These are phyloP conservation scores for Polia nebulosa DNA, from an alignment of 2,888 invertebrate species.

Conservation along the genomic window DNA sequence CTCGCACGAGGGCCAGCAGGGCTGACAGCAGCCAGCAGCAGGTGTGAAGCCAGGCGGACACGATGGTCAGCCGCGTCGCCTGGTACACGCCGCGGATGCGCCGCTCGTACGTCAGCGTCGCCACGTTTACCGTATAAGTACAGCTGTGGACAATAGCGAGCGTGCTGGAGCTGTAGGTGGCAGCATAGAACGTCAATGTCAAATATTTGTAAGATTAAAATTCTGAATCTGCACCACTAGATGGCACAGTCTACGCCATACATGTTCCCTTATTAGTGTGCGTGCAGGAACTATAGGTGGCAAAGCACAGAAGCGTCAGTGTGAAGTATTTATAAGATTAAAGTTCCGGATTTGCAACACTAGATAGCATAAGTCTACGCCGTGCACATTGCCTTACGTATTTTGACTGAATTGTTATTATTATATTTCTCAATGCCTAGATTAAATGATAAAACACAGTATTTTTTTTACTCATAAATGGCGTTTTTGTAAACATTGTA, in stretches of 20 bases:
- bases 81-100: conserved; percentile 87
- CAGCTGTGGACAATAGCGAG: conserved; percentile 70
- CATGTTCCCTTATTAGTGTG: no score
- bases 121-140: conserved; percentile 85
- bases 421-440: no score
- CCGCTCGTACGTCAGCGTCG: conserved; percentile 83
- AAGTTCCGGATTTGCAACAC: neutral
- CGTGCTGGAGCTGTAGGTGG: neutral
- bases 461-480: no score
- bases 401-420: no score
- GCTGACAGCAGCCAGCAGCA: conserved; percentile 84
- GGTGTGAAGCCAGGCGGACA: conserved; percentile 87
- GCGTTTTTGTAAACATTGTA: neutral
- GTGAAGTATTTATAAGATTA: neutral
- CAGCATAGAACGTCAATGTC: no score
- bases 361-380: no score
- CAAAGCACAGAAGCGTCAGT: no score
- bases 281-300: neutral
- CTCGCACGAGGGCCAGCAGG: conserved; percentile 75
- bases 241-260: no score
- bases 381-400: no score
- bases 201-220: neutral
- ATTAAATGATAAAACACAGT: no score
- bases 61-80: conserved; percentile 82
- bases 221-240: neutral